Evolutionary conservation across 1,140 invertebrate species (phyloP).

Genomic region (Heliconius hermathena): DNA sequence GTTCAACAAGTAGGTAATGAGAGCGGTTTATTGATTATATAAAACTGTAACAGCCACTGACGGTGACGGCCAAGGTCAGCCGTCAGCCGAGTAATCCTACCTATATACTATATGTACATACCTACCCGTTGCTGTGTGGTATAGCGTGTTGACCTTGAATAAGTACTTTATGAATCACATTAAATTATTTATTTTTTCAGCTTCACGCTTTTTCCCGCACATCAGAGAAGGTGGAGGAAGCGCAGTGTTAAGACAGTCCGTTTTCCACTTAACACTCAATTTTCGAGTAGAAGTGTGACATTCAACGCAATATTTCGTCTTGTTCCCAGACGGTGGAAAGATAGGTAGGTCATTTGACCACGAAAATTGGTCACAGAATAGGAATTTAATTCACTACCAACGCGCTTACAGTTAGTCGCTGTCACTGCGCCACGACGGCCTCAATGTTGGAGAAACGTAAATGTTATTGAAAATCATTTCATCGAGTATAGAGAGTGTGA

Average conservation of each 20-base stretch:
- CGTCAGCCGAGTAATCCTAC: background rate
- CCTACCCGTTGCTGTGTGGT: background rate
- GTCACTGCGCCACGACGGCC: too few species aligned
- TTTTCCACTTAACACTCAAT: too few species aligned
- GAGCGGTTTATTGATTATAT: conserved; percentile 2
- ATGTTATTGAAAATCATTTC: too few species aligned
- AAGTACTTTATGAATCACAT: background rate
- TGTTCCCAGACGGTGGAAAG: too few species aligned
- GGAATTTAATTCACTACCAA: too few species aligned
- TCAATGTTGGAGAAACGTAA: too few species aligned
- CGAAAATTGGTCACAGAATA: too few species aligned
- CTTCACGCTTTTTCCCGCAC: background rate
- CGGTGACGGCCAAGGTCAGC: conserved; percentile 7
- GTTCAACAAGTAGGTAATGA: background rate
- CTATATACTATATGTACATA: background rate
- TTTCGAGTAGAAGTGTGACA: too few species aligned
- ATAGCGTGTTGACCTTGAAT: background rate
- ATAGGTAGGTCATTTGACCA: too few species aligned
- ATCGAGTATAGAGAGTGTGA: too few species aligned
- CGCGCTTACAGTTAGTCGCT: too few species aligned
- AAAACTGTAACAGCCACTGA: conserved; percentile 6
- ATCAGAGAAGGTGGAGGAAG: background rate
- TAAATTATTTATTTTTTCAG: background rate
- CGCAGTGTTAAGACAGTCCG: background rate
- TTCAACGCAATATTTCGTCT: too few species aligned